Evolutionary conservation across 2,113 vertebrate genomes (phyloP).

Genomic region (Pardalotus punctatus): DNA sequence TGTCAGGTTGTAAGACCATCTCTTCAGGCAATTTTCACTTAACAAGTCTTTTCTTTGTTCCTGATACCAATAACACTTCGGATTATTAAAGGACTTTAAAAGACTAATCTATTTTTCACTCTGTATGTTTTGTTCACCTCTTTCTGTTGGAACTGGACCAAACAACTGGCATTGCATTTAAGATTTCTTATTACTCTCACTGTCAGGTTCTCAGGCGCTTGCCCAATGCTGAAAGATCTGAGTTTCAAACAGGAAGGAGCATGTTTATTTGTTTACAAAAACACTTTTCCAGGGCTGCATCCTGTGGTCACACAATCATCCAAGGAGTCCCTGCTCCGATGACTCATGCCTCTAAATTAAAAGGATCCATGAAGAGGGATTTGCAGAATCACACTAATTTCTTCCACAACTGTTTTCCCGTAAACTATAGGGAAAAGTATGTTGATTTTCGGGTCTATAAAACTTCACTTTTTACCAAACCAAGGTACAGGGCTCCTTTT

Average conservation of each 20-base stretch:
- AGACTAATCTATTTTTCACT: background rate
- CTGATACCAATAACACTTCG: background rate
- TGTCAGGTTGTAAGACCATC: background rate
- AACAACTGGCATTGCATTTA: background rate
- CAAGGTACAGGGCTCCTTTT: background rate
- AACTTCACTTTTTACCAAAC: background rate
- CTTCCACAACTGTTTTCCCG: background rate
- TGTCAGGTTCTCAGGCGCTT: conserved; percentile 6
- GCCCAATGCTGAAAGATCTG: background rate
- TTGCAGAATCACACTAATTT: background rate
- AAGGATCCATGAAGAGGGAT: background rate
- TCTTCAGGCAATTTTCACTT: background rate
- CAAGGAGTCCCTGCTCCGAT: background rate
- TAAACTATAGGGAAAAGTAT: background rate
- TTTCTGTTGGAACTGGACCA: background rate
- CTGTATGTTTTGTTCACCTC: background rate
- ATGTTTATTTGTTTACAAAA: conserved; percentile 64
- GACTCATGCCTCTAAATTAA: conserved; percentile 44
- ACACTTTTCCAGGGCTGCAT: conserved; percentile 50
- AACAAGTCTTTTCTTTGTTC: background rate
- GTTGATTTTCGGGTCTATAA: background rate
- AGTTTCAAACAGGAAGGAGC: conserved; percentile 45
- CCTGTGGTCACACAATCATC: conserved; percentile 38
- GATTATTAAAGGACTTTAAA: background rate
- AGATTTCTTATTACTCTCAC: background rate